Evolutionary conservation across 2,113 vertebrate species (phyloP).

Genomic region (Salvelinus sp.): DNA sequence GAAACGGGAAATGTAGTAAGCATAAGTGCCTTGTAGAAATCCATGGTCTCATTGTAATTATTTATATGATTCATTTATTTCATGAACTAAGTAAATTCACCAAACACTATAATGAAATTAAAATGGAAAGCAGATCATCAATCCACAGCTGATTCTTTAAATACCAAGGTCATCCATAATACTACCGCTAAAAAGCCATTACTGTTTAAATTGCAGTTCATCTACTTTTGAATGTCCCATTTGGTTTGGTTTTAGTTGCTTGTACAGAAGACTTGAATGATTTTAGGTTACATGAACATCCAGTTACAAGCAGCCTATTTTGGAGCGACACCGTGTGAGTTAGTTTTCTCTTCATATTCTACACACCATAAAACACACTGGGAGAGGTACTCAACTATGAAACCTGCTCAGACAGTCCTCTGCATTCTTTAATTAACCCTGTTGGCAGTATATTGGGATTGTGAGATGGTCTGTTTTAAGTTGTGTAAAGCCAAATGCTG

Average conservation of each 20-base stretch:
- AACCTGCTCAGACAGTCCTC: constrained; percentile 28
- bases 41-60: constrained; percentile 60
- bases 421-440: constrained; percentile 57
- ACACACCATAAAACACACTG: constrained; percentile 61
- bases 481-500: constrained; percentile 34
- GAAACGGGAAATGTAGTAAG: constrained; percentile 78
- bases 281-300: constrained; percentile 44
- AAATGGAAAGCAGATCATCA: constrained; percentile 62
- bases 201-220: constrained; percentile 69
- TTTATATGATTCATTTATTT: constrained; percentile 61
- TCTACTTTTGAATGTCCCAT: constrained; percentile 70
- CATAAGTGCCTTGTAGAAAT: constrained; percentile 71
- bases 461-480: constrained; percentile 61
- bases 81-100: constrained; percentile 72
- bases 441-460: constrained; percentile 73
- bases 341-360: constrained; percentile 54
- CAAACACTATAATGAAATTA: constrained; percentile 72
- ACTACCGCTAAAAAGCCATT: constrained; percentile 72
- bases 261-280: constrained; percentile 60
- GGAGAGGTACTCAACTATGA: constrained; percentile 37
- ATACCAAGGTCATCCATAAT: constrained; percentile 65
- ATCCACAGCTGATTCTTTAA: constrained; percentile 59
- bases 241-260: constrained; percentile 66
- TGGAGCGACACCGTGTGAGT: constrained; percentile 22
- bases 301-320: constrained; percentile 12